phyloP scores from a whole-genome alignment of 2,888 invertebrate species.

The Eumacrocentrus americanus region DNA sequence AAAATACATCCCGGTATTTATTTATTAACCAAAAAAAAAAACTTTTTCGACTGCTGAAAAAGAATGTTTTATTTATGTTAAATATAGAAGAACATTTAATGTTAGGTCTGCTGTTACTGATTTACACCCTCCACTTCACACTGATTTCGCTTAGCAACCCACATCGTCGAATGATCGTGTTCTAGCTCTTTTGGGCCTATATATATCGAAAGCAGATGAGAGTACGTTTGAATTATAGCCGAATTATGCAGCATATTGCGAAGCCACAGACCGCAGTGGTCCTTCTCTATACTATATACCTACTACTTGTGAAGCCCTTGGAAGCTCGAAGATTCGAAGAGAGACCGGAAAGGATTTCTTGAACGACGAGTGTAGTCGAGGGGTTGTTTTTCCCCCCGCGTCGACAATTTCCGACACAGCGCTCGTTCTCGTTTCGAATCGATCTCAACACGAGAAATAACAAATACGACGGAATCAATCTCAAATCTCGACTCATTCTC shows the following conservation, averaged over 20 bases:
- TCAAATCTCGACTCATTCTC: conserved; percentile 10
- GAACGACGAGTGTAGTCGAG: neutral
- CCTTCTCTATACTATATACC: neutral
- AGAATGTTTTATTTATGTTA: too few relatives aligned
- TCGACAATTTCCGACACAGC: neutral
- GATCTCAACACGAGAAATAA: neutral
- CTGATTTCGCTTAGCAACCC: conserved; percentile 20
- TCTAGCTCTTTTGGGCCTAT: neutral
- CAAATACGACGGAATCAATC: conserved; percentile 17
- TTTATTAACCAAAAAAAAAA: too few relatives aligned
- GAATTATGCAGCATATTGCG: conserved; percentile 54
- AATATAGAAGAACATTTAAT: too few relatives aligned
- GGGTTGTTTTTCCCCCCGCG: neutral
- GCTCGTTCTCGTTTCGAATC: neutral
- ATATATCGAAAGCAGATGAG: conserved; percentile 14
- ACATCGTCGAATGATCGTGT: neutral
- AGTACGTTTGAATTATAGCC: conserved; percentile 44
- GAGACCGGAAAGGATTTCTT: neutral
- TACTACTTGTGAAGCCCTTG: neutral
- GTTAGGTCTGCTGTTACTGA: too few relatives aligned
- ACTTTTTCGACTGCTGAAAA: too few relatives aligned
- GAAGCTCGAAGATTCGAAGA: conserved; percentile 9
- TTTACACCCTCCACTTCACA: conserved; percentile 30
- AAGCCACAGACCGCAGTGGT: conserved; percentile 9
- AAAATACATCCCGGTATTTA: too few relatives aligned